phyloP scores from a whole-genome alignment of 2,888 invertebrate genomes.

The Pachliopta kotzebuea region DNA sequence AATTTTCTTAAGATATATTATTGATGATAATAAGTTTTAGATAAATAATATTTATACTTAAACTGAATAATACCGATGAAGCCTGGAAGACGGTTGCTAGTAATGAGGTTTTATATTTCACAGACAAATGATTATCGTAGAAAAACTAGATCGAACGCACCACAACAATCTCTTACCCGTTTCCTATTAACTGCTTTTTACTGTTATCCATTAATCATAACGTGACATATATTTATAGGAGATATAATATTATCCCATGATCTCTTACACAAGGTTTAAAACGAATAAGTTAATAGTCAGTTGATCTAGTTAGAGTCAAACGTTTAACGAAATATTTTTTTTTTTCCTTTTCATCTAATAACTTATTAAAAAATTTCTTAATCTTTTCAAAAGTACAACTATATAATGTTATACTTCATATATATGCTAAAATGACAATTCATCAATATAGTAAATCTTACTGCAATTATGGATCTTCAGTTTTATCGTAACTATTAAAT shows the following conservation, averaged over 20 bases:
- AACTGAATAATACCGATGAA: background rate
- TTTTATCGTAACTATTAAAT: background rate
- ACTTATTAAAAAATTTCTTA: background rate
- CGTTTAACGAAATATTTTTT: background rate
- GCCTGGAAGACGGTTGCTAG: background rate
- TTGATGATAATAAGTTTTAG: too few relatives aligned
- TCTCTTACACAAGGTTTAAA: background rate
- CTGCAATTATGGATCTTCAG: too few relatives aligned
- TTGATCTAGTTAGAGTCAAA: background rate
- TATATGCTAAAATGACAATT: too few relatives aligned
- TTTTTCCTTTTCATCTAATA: too few relatives aligned
- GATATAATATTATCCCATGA: slow-evolving; percentile 11
- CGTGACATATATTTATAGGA: slow-evolving; percentile 13
- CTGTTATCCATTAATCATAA: slow-evolving; percentile 19
- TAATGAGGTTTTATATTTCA: slow-evolving; percentile 6
- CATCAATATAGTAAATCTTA: too few relatives aligned
- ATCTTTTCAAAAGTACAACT: background rate
- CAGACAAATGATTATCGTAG: slow-evolving; percentile 14
- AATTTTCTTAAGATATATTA: too few relatives aligned
- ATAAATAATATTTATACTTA: background rate
- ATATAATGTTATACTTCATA: too few relatives aligned
- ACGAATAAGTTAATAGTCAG: background rate
- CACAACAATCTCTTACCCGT: slow-evolving; percentile 22
- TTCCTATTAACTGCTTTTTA: slow-evolving; percentile 19
- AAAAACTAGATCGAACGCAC: slow-evolving; percentile 22